Evolutionary conservation across 1,140 invertebrate genomes (phyloP), one percentile per base, ranked within the genome.

Genomic region (Bradysia coprophila): DNA sequence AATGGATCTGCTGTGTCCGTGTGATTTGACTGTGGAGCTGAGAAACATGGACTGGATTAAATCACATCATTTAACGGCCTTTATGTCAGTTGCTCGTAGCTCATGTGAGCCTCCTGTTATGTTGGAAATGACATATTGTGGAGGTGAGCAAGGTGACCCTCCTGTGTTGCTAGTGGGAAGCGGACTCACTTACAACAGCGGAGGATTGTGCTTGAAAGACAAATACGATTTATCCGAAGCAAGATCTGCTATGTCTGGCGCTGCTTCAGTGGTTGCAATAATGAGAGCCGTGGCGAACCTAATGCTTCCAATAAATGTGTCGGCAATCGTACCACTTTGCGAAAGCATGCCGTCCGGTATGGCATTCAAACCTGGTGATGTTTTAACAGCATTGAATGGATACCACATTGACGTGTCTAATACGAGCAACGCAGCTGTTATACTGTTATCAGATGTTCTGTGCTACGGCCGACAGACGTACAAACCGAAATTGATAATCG

Each of bases 211-310:
- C 46, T 61, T 94, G 9, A 92, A 91, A 61, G 71, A 79, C 2
- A 56, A 76, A 21, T 50, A 67, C 1, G 67, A 72, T 10, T 83
- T 95, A 80, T 76, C 79, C 42, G 71, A 76, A 48, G 94, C 93
- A 84, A 70, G 85, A 50, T 85, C 75, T 1, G 88, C 93, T 55
- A 94, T 95, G 90, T 78, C 78, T 5, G 90, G 90, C 0, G 88
- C 83, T 13, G 87, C 89, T 2, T 76, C 75, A 79, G 78, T 84
- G 13, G 60, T 78, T 2, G 75, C 72, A 1, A 64, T 79, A 1
- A 65, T 86, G 4, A 69, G 71, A 48, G 76, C 80, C 1, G 68
- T 76, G 6, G 73, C 79, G 9, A 55, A 65, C 36, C 59, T 89
- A 1, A 70, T 75, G 47, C 44, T 86, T 2, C 74, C 77, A 32